Evolutionary conservation across 2,113 vertebrate genomes (phyloP).

Genomic region (Ancistrus triradiatus): DNA sequence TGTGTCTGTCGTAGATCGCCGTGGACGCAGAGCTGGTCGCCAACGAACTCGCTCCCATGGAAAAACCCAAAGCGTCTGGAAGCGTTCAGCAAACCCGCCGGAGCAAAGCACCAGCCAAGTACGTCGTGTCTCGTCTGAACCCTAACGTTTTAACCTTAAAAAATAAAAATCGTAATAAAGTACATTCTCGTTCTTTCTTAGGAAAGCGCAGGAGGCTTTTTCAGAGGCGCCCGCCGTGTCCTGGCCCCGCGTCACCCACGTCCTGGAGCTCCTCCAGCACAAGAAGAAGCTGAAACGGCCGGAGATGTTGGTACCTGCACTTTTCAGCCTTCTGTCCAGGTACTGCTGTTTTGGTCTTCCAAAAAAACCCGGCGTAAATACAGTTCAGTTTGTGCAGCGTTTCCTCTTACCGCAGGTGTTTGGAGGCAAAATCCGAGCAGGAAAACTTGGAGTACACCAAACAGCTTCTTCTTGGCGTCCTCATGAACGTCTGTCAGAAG

Average conservation of each 20-base stretch:
- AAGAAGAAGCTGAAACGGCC: constrained; percentile 90
- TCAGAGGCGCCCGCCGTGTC: constrained; percentile 61
- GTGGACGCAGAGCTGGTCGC: constrained; percentile 82
- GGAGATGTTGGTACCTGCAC: constrained; percentile 75
- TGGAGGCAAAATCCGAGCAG: constrained; percentile 68
- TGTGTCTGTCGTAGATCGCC: constrained; percentile 69
- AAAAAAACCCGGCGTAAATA: no score
- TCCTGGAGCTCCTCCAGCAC: constrained; percentile 91
- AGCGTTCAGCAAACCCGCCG: constrained; percentile 85
- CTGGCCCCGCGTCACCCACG: constrained; percentile 85
- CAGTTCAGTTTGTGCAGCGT: no score
- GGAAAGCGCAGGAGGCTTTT: constrained; percentile 68
- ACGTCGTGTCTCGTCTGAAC: constrained; percentile 30
- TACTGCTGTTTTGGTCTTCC: constrained; percentile 56
- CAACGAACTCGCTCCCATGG: constrained; percentile 77
- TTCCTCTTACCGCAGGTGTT: constrained; percentile 74
- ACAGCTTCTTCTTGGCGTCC: constrained; percentile 87
- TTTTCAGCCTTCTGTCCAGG: constrained; percentile 87
- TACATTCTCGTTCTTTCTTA: constrained; percentile 39
- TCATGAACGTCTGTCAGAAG: constrained; percentile 83
- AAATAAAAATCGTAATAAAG: no score
- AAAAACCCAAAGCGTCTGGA: constrained; percentile 64
- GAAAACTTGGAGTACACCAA: constrained; percentile 88
- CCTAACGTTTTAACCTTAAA: no score
- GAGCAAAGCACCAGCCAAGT: constrained; percentile 78